Conservation (phyloP, 1,140 invertebrate species). For the Pachypsylla venusta region DNA sequence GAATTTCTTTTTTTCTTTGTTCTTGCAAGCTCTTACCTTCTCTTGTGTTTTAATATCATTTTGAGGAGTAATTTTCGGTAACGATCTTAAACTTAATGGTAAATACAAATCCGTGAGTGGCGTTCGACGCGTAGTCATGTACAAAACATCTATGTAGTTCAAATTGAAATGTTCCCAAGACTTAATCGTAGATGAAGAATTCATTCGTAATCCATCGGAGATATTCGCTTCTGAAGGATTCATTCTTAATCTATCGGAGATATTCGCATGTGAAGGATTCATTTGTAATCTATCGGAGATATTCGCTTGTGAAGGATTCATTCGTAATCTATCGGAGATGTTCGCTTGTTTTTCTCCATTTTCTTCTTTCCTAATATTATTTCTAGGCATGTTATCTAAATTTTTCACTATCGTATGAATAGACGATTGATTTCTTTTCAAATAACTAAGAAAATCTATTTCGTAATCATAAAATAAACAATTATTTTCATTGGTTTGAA, state of each 20-base stretch:
- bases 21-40: background rate
- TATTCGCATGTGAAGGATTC: background rate
- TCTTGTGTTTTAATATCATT: background rate
- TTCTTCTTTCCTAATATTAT: too few species aligned
- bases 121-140: background rate
- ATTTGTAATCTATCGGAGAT: background rate
- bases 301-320: background rate
- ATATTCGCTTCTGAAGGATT: background rate
- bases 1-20: background rate
- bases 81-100: background rate
- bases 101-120: background rate
- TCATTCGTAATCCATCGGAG: background rate
- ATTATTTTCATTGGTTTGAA: background rate
- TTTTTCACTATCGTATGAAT: constrained; percentile 1
- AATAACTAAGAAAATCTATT: background rate
- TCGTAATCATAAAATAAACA: background rate
- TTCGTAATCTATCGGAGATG: too few species aligned
- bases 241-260: background rate
- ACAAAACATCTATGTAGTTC: background rate
- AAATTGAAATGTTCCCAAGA: constrained; percentile 2
- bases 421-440: background rate
- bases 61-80: background rate
- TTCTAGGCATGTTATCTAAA: background rate
- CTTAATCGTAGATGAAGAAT: too few species aligned
- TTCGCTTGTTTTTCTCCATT: too few species aligned